Base-by-base conservation (phyloP, 1,140 invertebrate species). In the Cydia fagiglandana region DNA sequence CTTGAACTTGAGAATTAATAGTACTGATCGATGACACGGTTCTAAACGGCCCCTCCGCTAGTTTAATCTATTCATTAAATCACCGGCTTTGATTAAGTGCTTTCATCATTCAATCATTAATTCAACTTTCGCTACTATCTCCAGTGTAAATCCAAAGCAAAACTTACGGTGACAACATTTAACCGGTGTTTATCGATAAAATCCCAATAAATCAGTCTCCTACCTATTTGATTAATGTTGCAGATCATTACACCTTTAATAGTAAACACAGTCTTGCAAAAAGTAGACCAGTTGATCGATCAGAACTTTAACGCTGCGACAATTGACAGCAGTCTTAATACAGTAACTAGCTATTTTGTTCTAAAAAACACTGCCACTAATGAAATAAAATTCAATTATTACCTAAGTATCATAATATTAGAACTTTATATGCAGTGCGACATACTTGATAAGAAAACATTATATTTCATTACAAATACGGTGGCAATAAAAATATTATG, bases 41-140 rank as follows among this genome's bases (percentile, higher is more conserved):
- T 70, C 38, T 66, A 70, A 70, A 70, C 66, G n/a, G 34, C 66
- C 66, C 30, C 7, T 17, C 15, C 66, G 20, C 15, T 17, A 66
- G 64, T 66, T 66, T 70, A 70, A 70, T 70, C 66, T 41, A 38
- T 70, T 38, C 66, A 70, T 70, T 70, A 70, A 70, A 38, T 70
- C 64, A 38, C 28, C 64, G 34, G 66, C 56, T 61, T 70, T 70
- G 66, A 70, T 38, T 38, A 70, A 70, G 30, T 41, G 66, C 34
- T 41, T 70, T 70, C 66, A 70, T 70, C 66, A 70, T 41, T 70
- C 66, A 38, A 70, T 38, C 30, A 68, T 38, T 61, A 61, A 38
- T 70, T 41, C 66, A 41, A 70, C 66, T 70, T 70, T 70, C 66
- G 66, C 66, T 70, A 20, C 66, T 70, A 70, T 70, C 66, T 17